These are phyloP conservation scores for Tromatobia lineatoria DNA, from an alignment of 2,888 invertebrate genomes.

Conservation along the genomic window DNA sequence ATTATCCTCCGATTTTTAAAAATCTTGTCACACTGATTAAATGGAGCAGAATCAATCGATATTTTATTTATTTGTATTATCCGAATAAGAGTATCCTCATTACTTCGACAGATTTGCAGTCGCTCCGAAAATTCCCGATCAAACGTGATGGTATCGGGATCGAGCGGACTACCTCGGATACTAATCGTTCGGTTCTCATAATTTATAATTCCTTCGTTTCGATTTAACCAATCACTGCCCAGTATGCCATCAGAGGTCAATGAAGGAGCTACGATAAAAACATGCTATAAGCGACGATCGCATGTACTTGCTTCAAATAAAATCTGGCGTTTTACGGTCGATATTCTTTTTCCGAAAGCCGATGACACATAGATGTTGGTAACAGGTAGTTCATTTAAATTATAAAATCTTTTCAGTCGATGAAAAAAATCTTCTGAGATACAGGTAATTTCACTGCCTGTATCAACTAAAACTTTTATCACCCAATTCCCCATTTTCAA, in stretches of 20 bases:
- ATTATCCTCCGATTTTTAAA: background rate
- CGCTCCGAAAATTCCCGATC: constrained; percentile 50
- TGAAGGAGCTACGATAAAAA: constrained; percentile 47
- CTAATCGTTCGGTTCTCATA: constrained; percentile 39
- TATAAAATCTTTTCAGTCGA: constrained; percentile 65
- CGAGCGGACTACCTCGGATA: constrained; percentile 35
- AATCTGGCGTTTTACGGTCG: constrained; percentile 52
- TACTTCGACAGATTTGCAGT: constrained; percentile 54
- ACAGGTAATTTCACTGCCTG: constrained; percentile 61
- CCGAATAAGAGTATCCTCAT: background rate
- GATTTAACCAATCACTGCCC: constrained; percentile 63
- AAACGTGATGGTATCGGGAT: constrained; percentile 21
- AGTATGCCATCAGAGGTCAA: constrained; percentile 61
- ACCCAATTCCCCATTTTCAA: constrained; percentile 2
- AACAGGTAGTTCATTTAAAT: constrained; percentile 51
- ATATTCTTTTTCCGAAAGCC: constrained; percentile 64
- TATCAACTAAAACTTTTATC: constrained; percentile 45
- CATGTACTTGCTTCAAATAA: constrained; percentile 65
- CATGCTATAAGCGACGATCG: background rate
- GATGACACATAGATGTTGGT: constrained; percentile 37
- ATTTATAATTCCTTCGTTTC: constrained; percentile 54
- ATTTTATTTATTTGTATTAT: constrained; percentile 3
- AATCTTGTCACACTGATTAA: background rate
- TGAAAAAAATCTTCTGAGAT: constrained; percentile 69
- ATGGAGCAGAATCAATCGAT: background rate